A percentile compares a stretch with the other conserved stretches of the same genome.
Conservation (phyloP, 2,888 invertebrate species). For the Tinea trinotella region DNA sequence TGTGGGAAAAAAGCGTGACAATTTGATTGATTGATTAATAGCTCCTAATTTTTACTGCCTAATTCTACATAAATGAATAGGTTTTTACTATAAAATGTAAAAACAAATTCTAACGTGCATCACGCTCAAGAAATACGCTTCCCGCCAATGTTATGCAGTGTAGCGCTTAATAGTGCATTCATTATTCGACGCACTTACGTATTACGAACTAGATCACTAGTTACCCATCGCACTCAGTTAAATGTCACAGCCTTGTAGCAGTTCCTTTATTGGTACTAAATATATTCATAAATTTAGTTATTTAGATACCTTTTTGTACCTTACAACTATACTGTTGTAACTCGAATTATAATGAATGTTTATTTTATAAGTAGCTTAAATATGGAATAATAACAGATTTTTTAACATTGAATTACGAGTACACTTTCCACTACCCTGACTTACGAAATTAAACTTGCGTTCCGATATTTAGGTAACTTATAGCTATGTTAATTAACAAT, state of each 20-base stretch:
- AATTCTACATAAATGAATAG: too few species aligned
- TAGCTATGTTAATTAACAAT: too few species aligned
- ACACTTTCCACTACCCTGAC: too few species aligned
- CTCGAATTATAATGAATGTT: background rate
- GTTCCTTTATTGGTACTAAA: slow-evolving; percentile 12
- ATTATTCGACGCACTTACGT: slow-evolving; percentile 1
- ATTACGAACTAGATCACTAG: slow-evolving; percentile 15
- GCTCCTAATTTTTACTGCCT: too few species aligned
- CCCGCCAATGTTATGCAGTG: background rate
- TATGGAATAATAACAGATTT: too few species aligned
- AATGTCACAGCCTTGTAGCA: slow-evolving; percentile 18
- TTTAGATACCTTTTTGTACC: background rate
- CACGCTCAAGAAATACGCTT: background rate
- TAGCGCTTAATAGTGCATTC: background rate
- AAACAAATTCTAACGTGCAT: background rate
- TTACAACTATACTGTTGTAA: background rate
- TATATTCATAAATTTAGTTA: background rate
- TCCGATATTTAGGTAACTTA: too few species aligned
- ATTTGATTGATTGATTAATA: too few species aligned
- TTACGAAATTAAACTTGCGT: too few species aligned
- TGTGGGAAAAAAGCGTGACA: too few species aligned
- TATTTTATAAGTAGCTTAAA: too few species aligned
- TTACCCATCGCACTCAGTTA: slow-evolving; percentile 16
- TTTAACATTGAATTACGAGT: too few species aligned
- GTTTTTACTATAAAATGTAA: too few species aligned